Conservation (phyloP, 2,797 vertebrate species). For the Hybognathus amarus region DNA sequence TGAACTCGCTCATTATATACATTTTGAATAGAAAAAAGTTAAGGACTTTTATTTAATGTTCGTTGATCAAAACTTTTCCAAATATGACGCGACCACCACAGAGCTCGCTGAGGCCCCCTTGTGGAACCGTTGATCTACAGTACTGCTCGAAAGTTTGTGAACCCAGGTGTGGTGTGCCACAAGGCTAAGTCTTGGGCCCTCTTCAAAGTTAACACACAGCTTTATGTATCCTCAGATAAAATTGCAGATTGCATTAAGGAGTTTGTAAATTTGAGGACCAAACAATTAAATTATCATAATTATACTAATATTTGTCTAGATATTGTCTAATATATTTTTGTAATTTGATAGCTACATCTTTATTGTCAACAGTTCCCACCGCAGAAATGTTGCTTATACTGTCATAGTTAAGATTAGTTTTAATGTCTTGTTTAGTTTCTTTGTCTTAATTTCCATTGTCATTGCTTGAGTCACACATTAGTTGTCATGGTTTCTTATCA, state of each 20-base stretch:
- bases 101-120: too few species aligned
- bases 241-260: neutral
- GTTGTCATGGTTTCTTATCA: neutral
- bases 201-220: neutral
- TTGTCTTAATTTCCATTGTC: neutral
- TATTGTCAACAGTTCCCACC: neutral
- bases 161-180: neutral
- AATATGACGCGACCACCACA: too few species aligned
- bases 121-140: neutral
- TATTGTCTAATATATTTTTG: neutral
- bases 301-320: neutral
- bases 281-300: neutral
- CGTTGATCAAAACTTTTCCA: too few species aligned
- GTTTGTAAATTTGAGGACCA: neutral
- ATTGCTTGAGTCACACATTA: neutral
- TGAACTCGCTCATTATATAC: too few species aligned
- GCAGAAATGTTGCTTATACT: neutral
- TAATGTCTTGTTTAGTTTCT: neutral
- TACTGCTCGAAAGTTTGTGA: too few species aligned
- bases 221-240: neutral
- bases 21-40: too few species aligned
- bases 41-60: too few species aligned
- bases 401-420: neutral
- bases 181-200: neutral
- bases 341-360: neutral